phyloP scores from a whole-genome alignment of 2,113 vertebrate species.

The Grus americana region DNA sequence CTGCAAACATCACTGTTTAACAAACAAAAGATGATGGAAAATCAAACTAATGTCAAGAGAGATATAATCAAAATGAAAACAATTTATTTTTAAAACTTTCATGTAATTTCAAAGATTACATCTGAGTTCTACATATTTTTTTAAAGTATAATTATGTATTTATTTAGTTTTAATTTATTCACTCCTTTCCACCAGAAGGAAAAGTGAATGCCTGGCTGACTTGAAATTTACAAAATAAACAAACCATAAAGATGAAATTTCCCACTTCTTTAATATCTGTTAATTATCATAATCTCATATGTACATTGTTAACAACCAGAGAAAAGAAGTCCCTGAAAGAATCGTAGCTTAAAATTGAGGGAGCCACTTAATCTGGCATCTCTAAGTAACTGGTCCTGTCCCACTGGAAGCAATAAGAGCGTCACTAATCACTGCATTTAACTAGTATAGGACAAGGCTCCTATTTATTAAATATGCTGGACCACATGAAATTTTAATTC shows the following conservation, averaged over 20 bases:
- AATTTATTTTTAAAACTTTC: not conserved
- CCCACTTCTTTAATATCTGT: not conserved
- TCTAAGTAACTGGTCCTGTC: not conserved
- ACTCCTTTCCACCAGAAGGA: not conserved
- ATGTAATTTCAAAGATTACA: not conserved
- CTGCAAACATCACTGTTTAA: not conserved
- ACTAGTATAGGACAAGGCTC: not conserved
- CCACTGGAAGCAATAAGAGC: not conserved
- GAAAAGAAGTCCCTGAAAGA: not conserved
- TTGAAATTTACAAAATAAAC: not conserved
- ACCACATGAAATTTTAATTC: slow-evolving; percentile 19
- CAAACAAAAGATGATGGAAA: slow-evolving; percentile 10
- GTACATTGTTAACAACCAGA: not conserved
- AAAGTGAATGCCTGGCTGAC: not conserved
- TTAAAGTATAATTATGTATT: not conserved
- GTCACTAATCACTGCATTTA: not conserved
- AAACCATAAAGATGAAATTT: not conserved
- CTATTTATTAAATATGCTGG: slow-evolving; percentile 11
- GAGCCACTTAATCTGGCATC: not conserved
- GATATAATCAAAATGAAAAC: not conserved
- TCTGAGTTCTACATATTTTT: not conserved
- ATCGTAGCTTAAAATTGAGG: not conserved
- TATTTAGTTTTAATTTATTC: not conserved
- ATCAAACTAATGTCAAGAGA: slow-evolving; percentile 23
- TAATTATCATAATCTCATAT: not conserved